Percentiles rank a stretch among this genome's conserved stretches.
Evolutionary conservation across 1,140 invertebrate genomes (phyloP).

Genomic region (Heliconius hermathena): DNA sequence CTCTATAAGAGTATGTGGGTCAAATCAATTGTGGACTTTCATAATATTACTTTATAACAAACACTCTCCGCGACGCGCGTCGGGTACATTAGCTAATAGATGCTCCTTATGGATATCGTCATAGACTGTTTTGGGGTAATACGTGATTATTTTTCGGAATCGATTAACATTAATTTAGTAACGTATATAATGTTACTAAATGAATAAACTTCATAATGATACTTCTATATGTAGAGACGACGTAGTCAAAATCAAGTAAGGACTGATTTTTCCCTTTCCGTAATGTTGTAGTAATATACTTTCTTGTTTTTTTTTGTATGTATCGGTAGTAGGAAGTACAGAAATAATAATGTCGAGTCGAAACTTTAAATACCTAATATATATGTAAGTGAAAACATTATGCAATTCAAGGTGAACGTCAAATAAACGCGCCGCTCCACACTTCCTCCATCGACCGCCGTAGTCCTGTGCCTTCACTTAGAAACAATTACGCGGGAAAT

Average conservation of each 20-base stretch:
- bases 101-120: neutral
- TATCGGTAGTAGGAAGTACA: neutral
- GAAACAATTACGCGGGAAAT: neutral
- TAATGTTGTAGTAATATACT: neutral
- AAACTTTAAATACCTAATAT: neutral
- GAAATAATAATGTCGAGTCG: neutral
- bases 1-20: neutral
- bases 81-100: neutral
- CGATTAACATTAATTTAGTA: too few species aligned
- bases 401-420: conserved; percentile 16
- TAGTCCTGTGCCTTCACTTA: neutral
- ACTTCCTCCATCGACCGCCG: neutral
- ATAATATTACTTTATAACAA: neutral
- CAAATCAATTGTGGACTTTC: conserved; percentile 2
- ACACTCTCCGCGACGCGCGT: neutral
- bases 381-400: neutral
- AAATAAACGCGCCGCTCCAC: neutral
- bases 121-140: neutral
- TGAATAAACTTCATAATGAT: too few species aligned
- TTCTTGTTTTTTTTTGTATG: neutral
- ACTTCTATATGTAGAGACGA: too few species aligned
- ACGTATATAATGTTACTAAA: too few species aligned
- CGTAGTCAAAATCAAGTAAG: too few species aligned
- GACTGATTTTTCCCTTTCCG: neutral
- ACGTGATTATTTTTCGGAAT: neutral